Evolutionary conservation across 2,888 invertebrate species (phyloP), one percentile per base, ranked within the genome.

Genomic region (Zygaena filipendulae): DNA sequence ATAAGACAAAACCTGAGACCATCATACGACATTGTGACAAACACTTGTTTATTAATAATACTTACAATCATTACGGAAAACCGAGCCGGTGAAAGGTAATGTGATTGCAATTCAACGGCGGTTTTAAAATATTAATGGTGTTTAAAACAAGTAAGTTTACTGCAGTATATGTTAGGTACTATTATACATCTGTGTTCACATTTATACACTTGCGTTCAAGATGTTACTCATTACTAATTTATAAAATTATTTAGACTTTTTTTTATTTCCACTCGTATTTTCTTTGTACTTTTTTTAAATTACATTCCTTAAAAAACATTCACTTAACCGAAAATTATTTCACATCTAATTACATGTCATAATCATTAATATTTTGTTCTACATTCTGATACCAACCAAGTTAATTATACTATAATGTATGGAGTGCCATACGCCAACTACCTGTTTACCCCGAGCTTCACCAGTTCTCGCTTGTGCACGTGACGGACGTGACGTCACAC

Each of bases 211-310:
- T 55, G 48, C 49, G 35, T 48, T 47, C 50, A 48, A 37, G 48
- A 40, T 56, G 49, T 54, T 47, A 43, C 48, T 41, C 39, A n/a
- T 41, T 44, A 48, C 48, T 48, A 49, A 49, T 51, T 48, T 25
- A 32, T 35, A 28, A 32, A 13, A 49, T 47, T 55, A n/a, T n/a
- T 48, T 42, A 52, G 45, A 48, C 36, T 45, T n/a, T n/a, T n/a
- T 50, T 48, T 52, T 49, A 50, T 54, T 52, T 47, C 52, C 63
- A 56, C 47, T 58, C 59, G 57, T 51, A 53, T 59, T 55, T 55
- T 53, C 61, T 72, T 72, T 72, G 72, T 72, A 72, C 72, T 72
- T 68, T 66, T 66, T 60, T 52, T 59, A 54, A n/a, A 61, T 67
- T 59, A 61, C 58, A 53, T 55, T 58, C 51, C 57, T 48, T 50